Conservation (phyloP, 2,113 vertebrate genomes). For the Brachypteracias leptosomus region DNA sequence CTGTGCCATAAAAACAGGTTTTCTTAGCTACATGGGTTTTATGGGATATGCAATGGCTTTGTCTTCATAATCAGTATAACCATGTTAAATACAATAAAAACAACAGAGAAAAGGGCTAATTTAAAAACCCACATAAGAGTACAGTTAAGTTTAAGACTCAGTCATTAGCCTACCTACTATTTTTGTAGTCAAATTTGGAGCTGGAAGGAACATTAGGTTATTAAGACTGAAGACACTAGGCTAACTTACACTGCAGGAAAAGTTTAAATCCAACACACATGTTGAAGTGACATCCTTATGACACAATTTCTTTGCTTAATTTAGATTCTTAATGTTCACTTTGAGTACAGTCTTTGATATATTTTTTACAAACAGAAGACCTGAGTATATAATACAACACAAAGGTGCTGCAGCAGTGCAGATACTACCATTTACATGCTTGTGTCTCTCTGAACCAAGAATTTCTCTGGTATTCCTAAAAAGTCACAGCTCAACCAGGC, state of each 20-base stretch:
- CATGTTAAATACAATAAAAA: background rate
- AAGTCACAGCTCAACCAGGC: background rate
- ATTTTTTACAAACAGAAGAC: background rate
- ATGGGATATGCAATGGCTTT: background rate
- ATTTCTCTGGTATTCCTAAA: background rate
- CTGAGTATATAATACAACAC: background rate
- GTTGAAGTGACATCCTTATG: background rate
- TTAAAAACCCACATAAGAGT: background rate
- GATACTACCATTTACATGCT: background rate
- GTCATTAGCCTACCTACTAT: background rate
- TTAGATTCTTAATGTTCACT: background rate
- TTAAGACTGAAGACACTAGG: background rate
- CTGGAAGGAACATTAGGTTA: background rate
- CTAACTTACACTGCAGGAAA: background rate
- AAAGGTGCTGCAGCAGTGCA: background rate
- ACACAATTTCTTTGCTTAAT: background rate
- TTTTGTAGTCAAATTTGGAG: background rate
- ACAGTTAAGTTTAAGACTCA: background rate
- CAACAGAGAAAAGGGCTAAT: background rate
- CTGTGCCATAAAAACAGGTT: background rate
- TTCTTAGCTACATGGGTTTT: background rate
- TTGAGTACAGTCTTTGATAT: background rate
- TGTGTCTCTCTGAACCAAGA: background rate
- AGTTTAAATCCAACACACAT: background rate
- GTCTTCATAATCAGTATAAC: background rate